A percentile compares a stretch with the other conserved stretches of the same genome.
Evolutionary conservation across 2,113 vertebrate genomes (phyloP).

Genomic region (Neolamprologus brichardi): DNA sequence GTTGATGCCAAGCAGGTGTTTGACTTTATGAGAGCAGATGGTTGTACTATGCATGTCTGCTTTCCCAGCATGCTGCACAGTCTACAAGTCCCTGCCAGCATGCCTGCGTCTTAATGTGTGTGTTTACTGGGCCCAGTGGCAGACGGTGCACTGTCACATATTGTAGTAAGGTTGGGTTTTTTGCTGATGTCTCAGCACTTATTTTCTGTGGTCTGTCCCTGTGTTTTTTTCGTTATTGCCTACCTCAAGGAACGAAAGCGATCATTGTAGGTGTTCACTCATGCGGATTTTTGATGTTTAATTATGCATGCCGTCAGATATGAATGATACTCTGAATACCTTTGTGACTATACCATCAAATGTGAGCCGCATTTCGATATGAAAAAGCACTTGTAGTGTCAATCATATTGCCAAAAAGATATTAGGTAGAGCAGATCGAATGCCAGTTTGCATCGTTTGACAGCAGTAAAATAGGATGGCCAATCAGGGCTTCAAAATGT

Average conservation of each 20-base stretch:
- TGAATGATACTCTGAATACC: background rate
- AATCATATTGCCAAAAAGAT: background rate
- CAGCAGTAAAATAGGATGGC: background rate
- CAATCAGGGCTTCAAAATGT: background rate
- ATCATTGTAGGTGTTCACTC: background rate
- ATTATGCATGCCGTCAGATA: background rate
- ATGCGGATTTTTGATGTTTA: background rate
- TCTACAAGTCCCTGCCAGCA: slow-evolving; percentile 26
- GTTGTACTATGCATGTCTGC: slow-evolving; percentile 51
- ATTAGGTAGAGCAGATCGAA: background rate
- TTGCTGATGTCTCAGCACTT: slow-evolving; percentile 43
- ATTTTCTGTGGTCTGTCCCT: background rate
- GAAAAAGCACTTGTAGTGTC: background rate
- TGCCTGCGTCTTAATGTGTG: slow-evolving; percentile 48
- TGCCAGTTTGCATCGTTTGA: background rate
- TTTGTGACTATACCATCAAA: background rate
- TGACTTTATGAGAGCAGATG: slow-evolving; percentile 55
- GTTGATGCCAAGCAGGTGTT: slow-evolving; percentile 51
- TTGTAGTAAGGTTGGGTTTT: slow-evolving; percentile 10
- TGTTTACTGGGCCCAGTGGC: slow-evolving; percentile 38
- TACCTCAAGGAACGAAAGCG: background rate
- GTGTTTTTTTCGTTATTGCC: background rate
- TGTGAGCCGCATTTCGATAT: background rate
- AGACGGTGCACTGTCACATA: slow-evolving; percentile 31
- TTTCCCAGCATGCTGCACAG: slow-evolving; percentile 23